Percentiles rank a stretch among this genome's conserved stretches.
Conservation (phyloP, 2,113 vertebrate genomes). For the Scomber japonicus region DNA sequence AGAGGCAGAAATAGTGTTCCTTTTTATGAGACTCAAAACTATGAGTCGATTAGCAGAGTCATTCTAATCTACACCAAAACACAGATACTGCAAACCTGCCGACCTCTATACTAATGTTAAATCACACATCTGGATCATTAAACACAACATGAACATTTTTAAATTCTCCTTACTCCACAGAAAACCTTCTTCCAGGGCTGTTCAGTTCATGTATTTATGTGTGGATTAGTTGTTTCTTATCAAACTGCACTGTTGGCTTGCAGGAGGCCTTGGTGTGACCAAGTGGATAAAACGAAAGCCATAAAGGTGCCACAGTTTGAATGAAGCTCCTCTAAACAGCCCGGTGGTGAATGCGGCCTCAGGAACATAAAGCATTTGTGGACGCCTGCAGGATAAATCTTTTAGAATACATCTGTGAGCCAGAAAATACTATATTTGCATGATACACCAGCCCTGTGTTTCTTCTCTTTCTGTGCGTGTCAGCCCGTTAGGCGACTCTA, state of each 20-base stretch:
- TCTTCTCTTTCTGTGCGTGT: slow-evolving; percentile 28
- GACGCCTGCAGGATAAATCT: slow-evolving; percentile 44
- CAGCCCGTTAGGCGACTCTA: slow-evolving; percentile 42
- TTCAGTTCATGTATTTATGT: neutral
- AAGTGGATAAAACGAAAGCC: neutral
- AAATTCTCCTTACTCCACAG: slow-evolving; percentile 1
- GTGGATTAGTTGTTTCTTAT: slow-evolving; percentile 5
- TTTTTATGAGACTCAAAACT: no score
- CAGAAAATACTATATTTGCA: slow-evolving; percentile 54
- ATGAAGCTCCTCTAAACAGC: slow-evolving; percentile 31
- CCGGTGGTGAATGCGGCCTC: slow-evolving; percentile 6
- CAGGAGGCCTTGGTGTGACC: slow-evolving; percentile 2
- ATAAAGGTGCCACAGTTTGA: slow-evolving; percentile 19
- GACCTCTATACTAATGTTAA: neutral
- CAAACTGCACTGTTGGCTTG: neutral
- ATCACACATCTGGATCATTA: slow-evolving; percentile 7
- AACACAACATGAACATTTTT: slow-evolving; percentile 6
- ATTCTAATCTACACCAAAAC: no score
- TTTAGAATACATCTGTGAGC: slow-evolving; percentile 11
- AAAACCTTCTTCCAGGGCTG: neutral
- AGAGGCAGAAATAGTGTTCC: no score
- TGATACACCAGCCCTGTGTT: neutral
- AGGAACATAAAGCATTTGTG: slow-evolving; percentile 12
- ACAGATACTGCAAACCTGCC: no score
- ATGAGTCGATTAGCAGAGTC: no score